Percentiles rank a stretch among this genome's conserved stretches.
phyloP scores from a whole-genome alignment of 1,140 invertebrate genomes.

The Galleria mellonella region DNA sequence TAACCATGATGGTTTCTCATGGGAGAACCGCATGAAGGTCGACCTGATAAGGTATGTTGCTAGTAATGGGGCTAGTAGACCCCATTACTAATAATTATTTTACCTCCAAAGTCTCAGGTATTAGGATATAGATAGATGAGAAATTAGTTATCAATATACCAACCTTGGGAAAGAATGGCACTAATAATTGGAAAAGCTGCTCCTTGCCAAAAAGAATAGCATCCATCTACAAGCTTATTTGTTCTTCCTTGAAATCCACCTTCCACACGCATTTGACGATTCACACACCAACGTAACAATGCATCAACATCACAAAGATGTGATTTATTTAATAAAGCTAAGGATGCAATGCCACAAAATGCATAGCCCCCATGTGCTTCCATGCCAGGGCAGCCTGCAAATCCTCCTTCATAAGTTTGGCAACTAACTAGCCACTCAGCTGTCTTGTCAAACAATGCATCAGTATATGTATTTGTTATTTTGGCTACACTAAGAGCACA shows the following conservation, averaged over 20 bases:
- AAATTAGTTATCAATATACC: conserved; percentile 11
- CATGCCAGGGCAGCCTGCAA: conserved; percentile 93
- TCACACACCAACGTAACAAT: conserved; percentile 90
- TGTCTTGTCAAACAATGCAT: conserved; percentile 88
- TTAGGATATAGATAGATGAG: too few relatives aligned
- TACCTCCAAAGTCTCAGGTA: too few relatives aligned
- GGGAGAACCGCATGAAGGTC: too few relatives aligned
- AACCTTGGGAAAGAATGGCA: conserved; percentile 63
- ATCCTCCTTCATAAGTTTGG: conserved; percentile 99
- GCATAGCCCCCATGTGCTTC: conserved; percentile 99
- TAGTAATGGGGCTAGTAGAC: too few relatives aligned
- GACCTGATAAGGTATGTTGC: too few relatives aligned
- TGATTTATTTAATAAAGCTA: conserved; percentile 88
- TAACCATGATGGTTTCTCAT: too few relatives aligned
- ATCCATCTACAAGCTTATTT: conserved; percentile 98
- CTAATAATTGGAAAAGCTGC: conserved; percentile 88
- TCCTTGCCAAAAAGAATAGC: conserved; percentile 99
- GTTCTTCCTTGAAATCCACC: conserved; percentile 97
- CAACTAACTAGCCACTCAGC: conserved; percentile 94
- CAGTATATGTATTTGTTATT: conserved; percentile 85
- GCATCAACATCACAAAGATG: conserved; percentile 86
- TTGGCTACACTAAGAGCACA: conserved; percentile 94
- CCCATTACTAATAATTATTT: too few relatives aligned
- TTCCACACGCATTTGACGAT: conserved; percentile 91
- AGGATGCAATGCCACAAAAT: conserved; percentile 94